A percentile compares a stretch with the other conserved stretches of the same genome.
phyloP scores from a whole-genome alignment of 2,113 vertebrate species.

The Micronisus gabar region DNA sequence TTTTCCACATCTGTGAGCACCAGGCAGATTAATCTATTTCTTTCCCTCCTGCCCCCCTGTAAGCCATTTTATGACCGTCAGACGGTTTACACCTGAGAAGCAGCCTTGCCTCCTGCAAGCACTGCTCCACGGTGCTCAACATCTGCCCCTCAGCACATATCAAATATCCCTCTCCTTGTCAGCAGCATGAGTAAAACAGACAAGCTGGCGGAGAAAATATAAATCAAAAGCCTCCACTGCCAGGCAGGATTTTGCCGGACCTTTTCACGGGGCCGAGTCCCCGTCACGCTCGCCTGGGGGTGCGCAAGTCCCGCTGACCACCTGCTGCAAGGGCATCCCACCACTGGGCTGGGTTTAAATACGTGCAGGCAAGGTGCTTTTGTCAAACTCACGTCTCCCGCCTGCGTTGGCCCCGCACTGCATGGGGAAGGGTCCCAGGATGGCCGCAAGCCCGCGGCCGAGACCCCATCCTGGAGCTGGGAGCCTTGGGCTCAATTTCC shows the following conservation, averaged over 20 bases:
- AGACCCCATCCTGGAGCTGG: not conserved
- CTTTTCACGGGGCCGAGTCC: not conserved
- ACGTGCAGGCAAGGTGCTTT: not conserved
- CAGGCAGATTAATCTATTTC: slow-evolving; percentile 54
- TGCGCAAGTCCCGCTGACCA: not conserved
- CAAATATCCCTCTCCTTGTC: slow-evolving; percentile 66
- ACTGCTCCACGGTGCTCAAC: not conserved
- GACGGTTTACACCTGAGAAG: slow-evolving; percentile 63
- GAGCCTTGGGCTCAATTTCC: not conserved
- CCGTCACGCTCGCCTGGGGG: fast-evolving
- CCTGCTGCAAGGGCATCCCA: slow-evolving; percentile 5
- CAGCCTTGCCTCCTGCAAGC: slow-evolving; percentile 33
- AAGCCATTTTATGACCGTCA: slow-evolving; percentile 47
- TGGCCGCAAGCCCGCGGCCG: fast-evolving
- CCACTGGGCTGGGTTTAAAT: not conserved
- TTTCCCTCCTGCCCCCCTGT: not conserved
- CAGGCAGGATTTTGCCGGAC: not conserved
- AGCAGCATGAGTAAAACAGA: slow-evolving; percentile 64
- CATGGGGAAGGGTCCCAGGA: not conserved
- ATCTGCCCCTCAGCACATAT: slow-evolving; percentile 63
- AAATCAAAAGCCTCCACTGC: slow-evolving; percentile 58
- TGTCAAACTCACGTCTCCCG: not conserved
- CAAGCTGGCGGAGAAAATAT: slow-evolving; percentile 46
- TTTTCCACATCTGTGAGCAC: slow-evolving; percentile 57
- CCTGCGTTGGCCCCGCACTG: fast-evolving